Percentiles rank a stretch among this genome's conserved stretches.
These are phyloP conservation scores for Cyanoramphus novaezelandiae DNA, from an alignment of 2,113 vertebrate genomes.

Conservation along the genomic window DNA sequence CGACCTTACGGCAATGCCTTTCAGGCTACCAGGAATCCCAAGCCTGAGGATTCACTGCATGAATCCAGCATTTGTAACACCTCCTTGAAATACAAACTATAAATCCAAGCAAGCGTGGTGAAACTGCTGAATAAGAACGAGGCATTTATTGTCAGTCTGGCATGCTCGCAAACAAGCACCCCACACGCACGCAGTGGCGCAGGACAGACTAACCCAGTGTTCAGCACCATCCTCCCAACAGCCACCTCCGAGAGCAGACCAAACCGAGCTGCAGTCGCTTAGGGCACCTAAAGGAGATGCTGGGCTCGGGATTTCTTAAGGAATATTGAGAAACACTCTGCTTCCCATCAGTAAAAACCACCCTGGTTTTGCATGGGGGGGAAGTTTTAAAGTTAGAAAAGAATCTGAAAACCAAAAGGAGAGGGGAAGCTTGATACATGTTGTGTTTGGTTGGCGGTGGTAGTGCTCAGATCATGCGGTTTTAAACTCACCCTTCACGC, in stretches of 20 bases:
- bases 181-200: not conserved
- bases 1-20: not conserved
- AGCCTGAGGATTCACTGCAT: not conserved
- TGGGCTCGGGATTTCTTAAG: not conserved
- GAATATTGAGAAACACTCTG: not conserved
- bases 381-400: not conserved
- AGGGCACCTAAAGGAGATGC: not conserved
- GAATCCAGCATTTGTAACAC: not conserved
- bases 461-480: not conserved
- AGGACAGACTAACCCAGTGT: not conserved
- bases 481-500: conserved; percentile 65
- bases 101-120: conserved; percentile 27
- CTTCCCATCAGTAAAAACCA: not conserved
- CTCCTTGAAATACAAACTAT: conserved; percentile 14
- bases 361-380: not conserved
- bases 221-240: not conserved
- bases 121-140: not conserved
- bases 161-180: not conserved
- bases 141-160: not conserved
- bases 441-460: not conserved
- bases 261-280: not conserved
- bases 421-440: not conserved
- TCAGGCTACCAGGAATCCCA: not conserved
- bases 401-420: not conserved
- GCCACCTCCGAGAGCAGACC: not conserved